Conservation (phyloP, 2,113 vertebrate species). For the Psittacus erithacus region DNA sequence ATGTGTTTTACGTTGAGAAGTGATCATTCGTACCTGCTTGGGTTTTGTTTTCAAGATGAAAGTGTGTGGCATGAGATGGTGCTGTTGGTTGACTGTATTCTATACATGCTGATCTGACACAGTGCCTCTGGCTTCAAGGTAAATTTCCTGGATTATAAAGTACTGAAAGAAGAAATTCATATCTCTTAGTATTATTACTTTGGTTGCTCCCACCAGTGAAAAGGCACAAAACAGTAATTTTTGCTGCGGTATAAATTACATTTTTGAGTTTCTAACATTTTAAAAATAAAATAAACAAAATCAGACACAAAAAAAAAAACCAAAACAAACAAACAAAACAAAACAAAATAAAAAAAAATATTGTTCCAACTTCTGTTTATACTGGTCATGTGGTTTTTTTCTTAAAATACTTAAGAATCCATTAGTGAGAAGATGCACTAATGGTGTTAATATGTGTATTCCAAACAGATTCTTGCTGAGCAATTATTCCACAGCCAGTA, state of each 20-base stretch:
- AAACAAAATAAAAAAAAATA: not conserved
- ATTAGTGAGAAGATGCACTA: not conserved
- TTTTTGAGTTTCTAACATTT: not conserved
- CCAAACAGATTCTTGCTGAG: not conserved
- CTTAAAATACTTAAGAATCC: not conserved
- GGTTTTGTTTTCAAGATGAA: not conserved
- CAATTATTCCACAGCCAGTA: not conserved
- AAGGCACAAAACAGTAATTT: not conserved
- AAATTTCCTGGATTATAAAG: not conserved
- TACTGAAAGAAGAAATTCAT: accelerated
- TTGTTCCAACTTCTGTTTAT: not conserved
- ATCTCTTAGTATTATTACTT: not conserved
- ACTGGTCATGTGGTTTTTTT: accelerated
- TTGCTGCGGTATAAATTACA: not conserved
- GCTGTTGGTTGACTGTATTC: not conserved
- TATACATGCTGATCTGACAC: not conserved
- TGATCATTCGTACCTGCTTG: not conserved
- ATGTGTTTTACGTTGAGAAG: no score
- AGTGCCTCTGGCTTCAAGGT: not conserved
- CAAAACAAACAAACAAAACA: not conserved
- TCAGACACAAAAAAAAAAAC: not conserved
- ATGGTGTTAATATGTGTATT: not conserved
- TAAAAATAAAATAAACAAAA: not conserved
- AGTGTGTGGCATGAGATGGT: not conserved
- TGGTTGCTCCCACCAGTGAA: not conserved